Evolutionary conservation across 2,113 vertebrate species (phyloP), one percentile per base, ranked within the genome.

Genomic region (Paratilapia polleni): DNA sequence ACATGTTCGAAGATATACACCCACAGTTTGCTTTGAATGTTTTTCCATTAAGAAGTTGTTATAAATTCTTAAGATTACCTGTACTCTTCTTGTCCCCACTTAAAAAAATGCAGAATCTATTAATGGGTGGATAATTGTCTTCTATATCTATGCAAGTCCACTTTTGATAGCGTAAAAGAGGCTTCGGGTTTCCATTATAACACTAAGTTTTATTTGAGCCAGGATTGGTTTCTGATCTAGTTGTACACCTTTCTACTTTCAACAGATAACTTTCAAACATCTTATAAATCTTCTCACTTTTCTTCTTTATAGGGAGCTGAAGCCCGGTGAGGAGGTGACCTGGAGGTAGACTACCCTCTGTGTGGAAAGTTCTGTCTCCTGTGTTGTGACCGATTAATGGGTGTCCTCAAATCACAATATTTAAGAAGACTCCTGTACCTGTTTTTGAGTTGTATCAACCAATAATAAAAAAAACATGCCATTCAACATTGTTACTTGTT

Each of bases 261-360:
- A 73, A 24, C 66, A 19, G 10, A 14, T 73, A 70, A 70, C 47
- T 31, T n/a, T n/a, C n/a, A n/a, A n/a, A n/a, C n/a, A n/a, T n/a
- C n/a, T n/a, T n/a, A n/a, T 4, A 11, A 49, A 36, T 3, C 31
- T 61, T 41, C 0, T 6, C 17, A 57, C 38, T 14, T 28, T 80
- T 74, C 76, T 17, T 80, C 82, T 17, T 90, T 52, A 36, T 87
- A 99, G 98, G 91, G 97, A 98, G 77, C 87, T 99, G 93, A 99
- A 96, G 86, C 96, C 98, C 75, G 96, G 94, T 56, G 97, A 99
- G 95, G 96, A 97, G 91, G 91, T 91, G 41, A 98, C 97, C n/a
- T 99, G 98, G 98, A 98, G 95, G 92, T 99, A 96, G 96, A 95
- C 22, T 6, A 13, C 2, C 34, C 59, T 31, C 61, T 62, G 28